phyloP scores from a whole-genome alignment of 2,797 vertebrate genomes.

The Gymnodraco acuticeps region DNA sequence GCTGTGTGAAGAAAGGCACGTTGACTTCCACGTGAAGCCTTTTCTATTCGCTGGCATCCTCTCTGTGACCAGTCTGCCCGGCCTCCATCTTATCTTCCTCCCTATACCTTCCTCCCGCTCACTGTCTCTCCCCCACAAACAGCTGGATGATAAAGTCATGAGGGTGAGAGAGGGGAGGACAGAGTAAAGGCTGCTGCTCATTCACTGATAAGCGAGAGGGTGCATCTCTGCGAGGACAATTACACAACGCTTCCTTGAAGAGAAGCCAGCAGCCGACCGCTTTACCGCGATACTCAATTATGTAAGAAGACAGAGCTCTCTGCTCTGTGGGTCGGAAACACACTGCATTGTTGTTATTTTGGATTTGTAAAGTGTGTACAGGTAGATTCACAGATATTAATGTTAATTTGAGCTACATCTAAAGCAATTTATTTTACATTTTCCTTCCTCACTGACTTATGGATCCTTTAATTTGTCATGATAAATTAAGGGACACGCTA shows the following conservation, averaged over 20 bases:
- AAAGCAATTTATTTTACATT: conserved; percentile 9
- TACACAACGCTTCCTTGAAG: conserved; percentile 56
- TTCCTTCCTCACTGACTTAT: not conserved
- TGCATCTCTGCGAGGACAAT: conserved; percentile 55
- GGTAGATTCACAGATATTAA: not conserved
- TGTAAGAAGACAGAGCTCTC: conserved; percentile 52
- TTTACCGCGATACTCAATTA: conserved; percentile 61
- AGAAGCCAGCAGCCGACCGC: conserved; percentile 51
- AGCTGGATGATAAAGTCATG: conserved; percentile 18
- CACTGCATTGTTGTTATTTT: conserved; percentile 12
- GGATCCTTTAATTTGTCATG: not conserved
- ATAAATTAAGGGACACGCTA: not conserved
- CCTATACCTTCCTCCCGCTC: not conserved
- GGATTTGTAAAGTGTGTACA: conserved; percentile 9
- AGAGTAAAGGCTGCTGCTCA: conserved; percentile 39
- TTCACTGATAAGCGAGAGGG: conserved; percentile 59
- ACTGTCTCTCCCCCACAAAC: conserved; percentile 29
- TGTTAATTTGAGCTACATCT: not conserved
- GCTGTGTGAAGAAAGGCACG: conserved; percentile 56
- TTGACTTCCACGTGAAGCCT: conserved; percentile 75
- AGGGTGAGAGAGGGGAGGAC: conserved; percentile 13
- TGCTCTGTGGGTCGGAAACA: conserved; percentile 20
- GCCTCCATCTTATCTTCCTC: conserved; percentile 22
- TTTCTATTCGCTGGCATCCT: conserved; percentile 48
- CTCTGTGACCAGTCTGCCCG: conserved; percentile 57